Base-by-base conservation (phyloP, 1,140 invertebrate species). In the Sarcophaga bullata region DNA sequence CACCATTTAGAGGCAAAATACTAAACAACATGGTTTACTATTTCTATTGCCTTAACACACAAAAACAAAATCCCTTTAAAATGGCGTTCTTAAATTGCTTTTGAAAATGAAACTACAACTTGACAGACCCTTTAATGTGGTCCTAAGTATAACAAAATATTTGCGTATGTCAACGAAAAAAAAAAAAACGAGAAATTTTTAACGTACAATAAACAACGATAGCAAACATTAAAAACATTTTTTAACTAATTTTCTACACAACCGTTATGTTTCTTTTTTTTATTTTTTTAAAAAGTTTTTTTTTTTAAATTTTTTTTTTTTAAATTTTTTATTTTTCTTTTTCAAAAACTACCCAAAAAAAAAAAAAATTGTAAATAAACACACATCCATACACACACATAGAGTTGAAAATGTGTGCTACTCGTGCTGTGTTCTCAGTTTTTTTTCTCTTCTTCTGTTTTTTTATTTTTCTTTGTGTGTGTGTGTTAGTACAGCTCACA, bases 211-310 rank as follows among this genome's bases (percentile, higher is more conserved):
- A n/a, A n/a, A 15, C 54, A 58, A 58, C 54, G n/a, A 15, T 58
- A 58, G 15, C 54, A 58, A 58, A 58, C 54, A 58, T 58, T 68
- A 68, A 68, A 68, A 78, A 76, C 86, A 89, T 89, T 89, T 89
- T 89, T 89, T 89, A 89, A 89, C 88, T 89, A 89, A 89, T 89
- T 89, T 89, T 89, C 88, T 89, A 89, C 88, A 89, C 88, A 89
- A 89, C 25, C 52, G 52, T 73, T 15, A 52, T 80, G 50, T 52
- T 80, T 52, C n/a, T n/a, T 80, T 80, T 80, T 58, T 48, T 58
- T 80, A 48, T 15, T 49, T 80, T 15, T 49, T 80, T 2, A 37
- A 37, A 37, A 37, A 37, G 4, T 37, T 37, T 37, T 37, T 37
- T 1, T 37, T 37, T 80, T 54, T 19, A 9, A 48, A 10, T 78